These are phyloP conservation scores for Podotricha telesiphe DNA, from an alignment of 2,888 invertebrate genomes.

Conservation along the genomic window DNA sequence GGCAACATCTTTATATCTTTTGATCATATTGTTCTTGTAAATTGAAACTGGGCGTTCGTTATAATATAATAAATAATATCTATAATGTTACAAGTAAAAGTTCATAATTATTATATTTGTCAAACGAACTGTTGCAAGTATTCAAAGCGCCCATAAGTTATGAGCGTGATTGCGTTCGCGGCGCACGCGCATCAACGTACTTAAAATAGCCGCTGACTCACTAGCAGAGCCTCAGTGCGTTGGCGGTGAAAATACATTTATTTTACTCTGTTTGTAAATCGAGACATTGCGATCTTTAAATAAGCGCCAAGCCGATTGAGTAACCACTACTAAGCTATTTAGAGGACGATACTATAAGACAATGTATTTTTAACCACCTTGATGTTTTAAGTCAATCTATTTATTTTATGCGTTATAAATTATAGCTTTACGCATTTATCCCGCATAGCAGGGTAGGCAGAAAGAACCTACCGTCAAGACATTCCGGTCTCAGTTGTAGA, in stretches of 20 bases:
- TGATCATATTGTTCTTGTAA: neutral
- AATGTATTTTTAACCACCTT: conserved; percentile 14
- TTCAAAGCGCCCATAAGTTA: conserved; percentile 30
- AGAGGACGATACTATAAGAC: conserved; percentile 16
- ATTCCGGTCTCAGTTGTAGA: neutral
- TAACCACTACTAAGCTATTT: conserved; percentile 39
- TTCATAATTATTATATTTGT: conserved; percentile 18
- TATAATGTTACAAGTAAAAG: conserved; percentile 6
- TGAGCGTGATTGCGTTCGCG: conserved; percentile 42
- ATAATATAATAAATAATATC: conserved; percentile 12
- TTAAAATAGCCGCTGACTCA: conserved; percentile 75
- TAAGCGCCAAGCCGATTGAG: conserved; percentile 42
- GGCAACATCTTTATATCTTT: neutral
- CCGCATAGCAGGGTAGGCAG: too few relatives aligned
- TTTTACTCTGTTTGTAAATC: conserved; percentile 59
- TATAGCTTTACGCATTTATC: too few relatives aligned
- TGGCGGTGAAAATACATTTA: conserved; percentile 59
- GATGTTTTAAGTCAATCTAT: neutral
- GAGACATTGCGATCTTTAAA: conserved; percentile 52
- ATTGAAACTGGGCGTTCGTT: neutral
- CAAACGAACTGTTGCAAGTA: conserved; percentile 27
- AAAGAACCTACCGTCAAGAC: too few relatives aligned
- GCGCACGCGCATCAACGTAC: conserved; percentile 59
- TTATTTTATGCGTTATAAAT: neutral
- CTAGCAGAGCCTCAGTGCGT: conserved; percentile 54